These are phyloP conservation scores for Struthio camelus DNA, from an alignment of 2,113 vertebrate genomes.

Conservation along the genomic window DNA sequence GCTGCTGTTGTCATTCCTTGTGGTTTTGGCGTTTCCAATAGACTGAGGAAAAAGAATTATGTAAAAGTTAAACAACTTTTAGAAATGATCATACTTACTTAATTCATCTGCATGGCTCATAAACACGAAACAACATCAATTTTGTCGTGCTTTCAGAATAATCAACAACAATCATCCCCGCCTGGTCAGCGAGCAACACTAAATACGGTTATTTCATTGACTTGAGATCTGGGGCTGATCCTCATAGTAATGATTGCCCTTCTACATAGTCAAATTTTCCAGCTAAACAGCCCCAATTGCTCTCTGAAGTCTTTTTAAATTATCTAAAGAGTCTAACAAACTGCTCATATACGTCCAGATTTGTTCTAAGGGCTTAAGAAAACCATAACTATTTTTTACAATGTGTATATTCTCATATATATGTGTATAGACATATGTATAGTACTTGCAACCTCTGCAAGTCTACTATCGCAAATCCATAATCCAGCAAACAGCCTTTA, in stretches of 20 bases:
- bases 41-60: constrained; percentile 76
- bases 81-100: not conserved
- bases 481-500: not conserved
- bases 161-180: accelerated
- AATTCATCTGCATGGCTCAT: not conserved
- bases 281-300: not conserved
- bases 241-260: not conserved
- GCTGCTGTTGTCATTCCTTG: constrained; percentile 98
- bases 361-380: not conserved
- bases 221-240: not conserved
- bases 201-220: not conserved
- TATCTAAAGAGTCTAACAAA: not conserved
- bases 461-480: not conserved
- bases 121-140: not conserved
- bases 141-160: not conserved
- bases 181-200: not conserved
- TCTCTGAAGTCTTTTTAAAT: not conserved
- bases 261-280: not conserved
- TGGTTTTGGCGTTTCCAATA: constrained; percentile 98
- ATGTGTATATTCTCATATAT: not conserved
- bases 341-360: not conserved
- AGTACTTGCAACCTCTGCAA: not conserved
- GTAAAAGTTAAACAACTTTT: not conserved
- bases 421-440: not conserved
- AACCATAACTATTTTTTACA: not conserved